Conservation (phyloP, 2,797 vertebrate genomes). For the Pipistrellus pygmaeus region DNA sequence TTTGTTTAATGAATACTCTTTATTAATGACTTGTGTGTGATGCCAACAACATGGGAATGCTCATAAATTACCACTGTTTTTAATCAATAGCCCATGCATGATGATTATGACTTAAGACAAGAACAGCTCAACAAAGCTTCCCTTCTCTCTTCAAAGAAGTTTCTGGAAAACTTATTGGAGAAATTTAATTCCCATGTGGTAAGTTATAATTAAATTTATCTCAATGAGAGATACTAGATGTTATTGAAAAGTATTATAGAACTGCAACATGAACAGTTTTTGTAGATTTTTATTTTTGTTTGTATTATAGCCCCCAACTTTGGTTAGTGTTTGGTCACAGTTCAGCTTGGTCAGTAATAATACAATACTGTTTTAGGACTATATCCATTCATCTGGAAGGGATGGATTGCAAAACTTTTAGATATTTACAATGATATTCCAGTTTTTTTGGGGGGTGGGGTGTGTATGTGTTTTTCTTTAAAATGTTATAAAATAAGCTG, state of each 20-base stretch:
- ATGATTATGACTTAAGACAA: constrained; percentile 98
- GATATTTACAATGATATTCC: constrained; percentile 22
- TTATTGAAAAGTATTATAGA: neutral
- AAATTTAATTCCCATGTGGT: constrained; percentile 99
- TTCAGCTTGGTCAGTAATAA: neutral
- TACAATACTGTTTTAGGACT: constrained; percentile 26
- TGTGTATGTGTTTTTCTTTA: neutral
- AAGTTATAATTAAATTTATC: constrained; percentile 78
- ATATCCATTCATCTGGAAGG: neutral
- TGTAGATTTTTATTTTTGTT: neutral
- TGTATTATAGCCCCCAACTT: neutral
- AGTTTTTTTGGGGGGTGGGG: neutral
- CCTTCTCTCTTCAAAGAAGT: constrained; percentile 99
- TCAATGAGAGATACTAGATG: neutral
- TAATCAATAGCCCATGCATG: constrained; percentile 96
- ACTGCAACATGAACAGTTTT: neutral
- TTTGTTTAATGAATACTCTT: neutral
- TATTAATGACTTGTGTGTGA: constrained; percentile 49
- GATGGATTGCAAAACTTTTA: neutral
- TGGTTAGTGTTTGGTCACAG: neutral
- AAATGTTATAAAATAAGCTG: constrained; percentile 40
- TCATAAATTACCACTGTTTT: constrained; percentile 70
- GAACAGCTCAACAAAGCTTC: constrained; percentile 99
- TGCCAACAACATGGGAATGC: neutral
- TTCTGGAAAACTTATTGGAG: constrained; percentile 99